These are phyloP conservation scores for Cosmopolites sordidus DNA, from an alignment of 2,888 invertebrate species.

Conservation along the genomic window DNA sequence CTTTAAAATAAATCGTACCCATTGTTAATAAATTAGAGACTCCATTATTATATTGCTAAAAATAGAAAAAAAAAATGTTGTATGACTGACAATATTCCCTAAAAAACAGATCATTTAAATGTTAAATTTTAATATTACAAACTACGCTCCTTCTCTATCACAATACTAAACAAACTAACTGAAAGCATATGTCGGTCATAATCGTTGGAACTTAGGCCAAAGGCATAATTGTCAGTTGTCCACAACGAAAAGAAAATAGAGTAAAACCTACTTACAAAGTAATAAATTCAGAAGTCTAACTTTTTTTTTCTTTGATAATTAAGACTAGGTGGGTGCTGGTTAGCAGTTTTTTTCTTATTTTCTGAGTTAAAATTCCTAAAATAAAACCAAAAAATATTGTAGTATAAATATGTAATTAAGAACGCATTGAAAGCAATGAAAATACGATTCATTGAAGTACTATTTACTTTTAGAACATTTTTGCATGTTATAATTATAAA, in stretches of 20 bases:
- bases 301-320: slow-evolving; percentile 37
- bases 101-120: slow-evolving; percentile 4
- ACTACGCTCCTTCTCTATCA: slow-evolving; percentile 25
- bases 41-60: neutral
- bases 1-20: neutral
- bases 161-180: slow-evolving; percentile 31
- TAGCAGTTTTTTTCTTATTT: slow-evolving; percentile 31
- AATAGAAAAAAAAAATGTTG: neutral
- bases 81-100: slow-evolving; percentile 7
- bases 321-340: slow-evolving; percentile 41
- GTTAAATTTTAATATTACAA: slow-evolving; percentile 18
- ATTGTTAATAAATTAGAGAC: neutral
- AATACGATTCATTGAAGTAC: too few relatives aligned
- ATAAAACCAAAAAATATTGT: too few relatives aligned
- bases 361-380: slow-evolving; percentile 33
- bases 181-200: slow-evolving; percentile 16
- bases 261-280: slow-evolving; percentile 9
- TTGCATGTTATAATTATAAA: too few relatives aligned
- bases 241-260: slow-evolving; percentile 23
- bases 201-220: slow-evolving; percentile 33
- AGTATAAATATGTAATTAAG: too few relatives aligned
- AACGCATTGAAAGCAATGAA: too few relatives aligned
- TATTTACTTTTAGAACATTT: too few relatives aligned
- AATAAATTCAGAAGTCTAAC: slow-evolving; percentile 12
- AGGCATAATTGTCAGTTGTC: slow-evolving; percentile 8